Evolutionary conservation across 2,888 invertebrate species (phyloP), one percentile per base, ranked within the genome.

Genomic region (Creontiades dilutus): DNA sequence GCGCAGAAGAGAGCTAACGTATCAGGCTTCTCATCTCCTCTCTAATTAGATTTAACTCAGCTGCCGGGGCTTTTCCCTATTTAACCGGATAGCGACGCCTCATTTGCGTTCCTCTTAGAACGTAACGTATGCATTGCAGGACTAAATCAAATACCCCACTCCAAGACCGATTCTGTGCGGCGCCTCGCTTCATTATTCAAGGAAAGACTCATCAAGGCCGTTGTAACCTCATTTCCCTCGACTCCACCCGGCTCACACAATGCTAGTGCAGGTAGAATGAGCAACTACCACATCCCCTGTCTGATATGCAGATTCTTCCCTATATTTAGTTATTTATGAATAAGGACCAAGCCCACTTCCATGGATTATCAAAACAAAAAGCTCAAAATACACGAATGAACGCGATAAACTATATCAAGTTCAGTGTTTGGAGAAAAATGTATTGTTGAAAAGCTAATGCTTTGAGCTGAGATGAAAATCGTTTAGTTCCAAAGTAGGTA

Each of bases 71-170:
- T 80, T 19, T 47, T 3, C 37, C 78, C 47, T 80, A 47, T 80
- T 80, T 80, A 80, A 80, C 47, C 28, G 46, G 11, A 16, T 47
- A 80, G 78, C 46, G 46, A 16, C 46, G 78, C 46, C 47, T 46
- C 46, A 80, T 80, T 80, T 80, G 78, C 78, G 37, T 80, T 80
- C 46, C 78, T 80, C 37, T 37, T 46, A n/a, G 14, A 28, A 28
- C 28, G 11, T 75, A 28, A 47, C 47, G 78, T 80, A 80, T 80
- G 78, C 37, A 46, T 80, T 80, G 78, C 78, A 16, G 37, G n/a
- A 46, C 47, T 80, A 80, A 80, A 80, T 80, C 78, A 80, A 80
- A 80, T 80, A 80, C 78, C 47, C 76, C 28, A 13, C 78, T 47
- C 78, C 16, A 16, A n/a, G 19, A 46, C 78, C 37, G n/a, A n/a